These are phyloP conservation scores for Shargacucullia verbasci DNA, from an alignment of 2,888 invertebrate species.

Conservation along the genomic window DNA sequence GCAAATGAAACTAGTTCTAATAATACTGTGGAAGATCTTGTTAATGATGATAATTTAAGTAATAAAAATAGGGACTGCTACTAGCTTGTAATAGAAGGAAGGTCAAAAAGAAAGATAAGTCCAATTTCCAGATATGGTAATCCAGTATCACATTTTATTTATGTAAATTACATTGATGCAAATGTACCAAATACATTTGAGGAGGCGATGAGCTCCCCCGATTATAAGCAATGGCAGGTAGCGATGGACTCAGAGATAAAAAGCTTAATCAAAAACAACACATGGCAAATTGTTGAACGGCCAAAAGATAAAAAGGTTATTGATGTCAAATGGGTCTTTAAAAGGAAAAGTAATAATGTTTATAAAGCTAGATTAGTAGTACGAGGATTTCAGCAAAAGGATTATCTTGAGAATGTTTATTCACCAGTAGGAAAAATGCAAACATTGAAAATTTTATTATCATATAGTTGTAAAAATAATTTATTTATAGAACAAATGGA, in stretches of 20 bases:
- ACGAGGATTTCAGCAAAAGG: slow-evolving; percentile 43
- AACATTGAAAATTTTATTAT: slow-evolving; percentile 51
- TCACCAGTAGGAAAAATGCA: slow-evolving; percentile 59
- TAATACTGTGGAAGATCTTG: neutral
- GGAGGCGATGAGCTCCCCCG: slow-evolving; percentile 55
- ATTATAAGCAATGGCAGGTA: slow-evolving; percentile 52
- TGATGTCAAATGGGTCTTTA: slow-evolving; percentile 62
- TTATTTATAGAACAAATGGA: slow-evolving; percentile 44
- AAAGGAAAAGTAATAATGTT: slow-evolving; percentile 51
- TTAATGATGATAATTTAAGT: neutral
- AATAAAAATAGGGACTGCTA: neutral
- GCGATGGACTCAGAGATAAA: slow-evolving; percentile 62
- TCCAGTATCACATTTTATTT: slow-evolving; percentile 10
- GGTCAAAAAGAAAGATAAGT: slow-evolving; percentile 7
- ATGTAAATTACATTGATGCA: slow-evolving; percentile 55
- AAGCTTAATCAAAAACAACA: slow-evolving; percentile 59
- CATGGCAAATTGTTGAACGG: slow-evolving; percentile 59
- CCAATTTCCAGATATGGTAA: slow-evolving; percentile 17
- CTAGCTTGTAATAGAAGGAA: neutral
- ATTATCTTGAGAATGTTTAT: slow-evolving; percentile 37
- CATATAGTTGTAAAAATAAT: slow-evolving; percentile 54
- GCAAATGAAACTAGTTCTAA: neutral
- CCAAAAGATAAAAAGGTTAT: slow-evolving; percentile 59
- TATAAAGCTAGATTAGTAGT: slow-evolving; percentile 31
- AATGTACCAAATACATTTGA: slow-evolving; percentile 56